Percentiles rank a stretch among this genome's conserved stretches.
These are phyloP conservation scores for Branchellion lobata DNA, from an alignment of 2,888 invertebrate genomes.

Conservation along the genomic window DNA sequence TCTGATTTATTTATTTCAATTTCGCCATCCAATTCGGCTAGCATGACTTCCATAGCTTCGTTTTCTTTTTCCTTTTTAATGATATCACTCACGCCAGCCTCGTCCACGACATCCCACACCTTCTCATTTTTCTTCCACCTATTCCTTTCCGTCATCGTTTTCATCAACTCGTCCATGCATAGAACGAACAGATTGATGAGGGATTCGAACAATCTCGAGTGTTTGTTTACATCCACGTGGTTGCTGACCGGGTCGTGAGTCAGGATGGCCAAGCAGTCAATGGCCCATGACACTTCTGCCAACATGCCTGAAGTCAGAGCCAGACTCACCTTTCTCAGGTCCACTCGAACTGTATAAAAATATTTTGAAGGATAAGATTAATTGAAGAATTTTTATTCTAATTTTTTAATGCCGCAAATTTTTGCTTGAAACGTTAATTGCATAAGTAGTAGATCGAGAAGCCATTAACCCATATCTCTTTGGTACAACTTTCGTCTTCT, in stretches of 20 bases:
- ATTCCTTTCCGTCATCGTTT: neutral
- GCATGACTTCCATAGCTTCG: neutral
- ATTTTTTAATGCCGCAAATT: too few relatives aligned
- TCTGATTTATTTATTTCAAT: too few relatives aligned
- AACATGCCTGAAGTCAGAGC: conserved; percentile 90
- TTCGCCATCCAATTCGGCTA: too few relatives aligned
- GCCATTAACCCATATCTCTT: conserved; percentile 30
- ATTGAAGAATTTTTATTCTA: too few relatives aligned
- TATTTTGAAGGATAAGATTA: too few relatives aligned
- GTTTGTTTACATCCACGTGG: conserved; percentile 5
- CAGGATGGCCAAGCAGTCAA: conserved; percentile 92
- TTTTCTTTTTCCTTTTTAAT: neutral
- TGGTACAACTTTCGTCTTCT: conserved; percentile 38
- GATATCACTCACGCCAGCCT: too few relatives aligned
- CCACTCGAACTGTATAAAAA: conserved; percentile 75
- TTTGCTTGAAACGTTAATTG: too few relatives aligned
- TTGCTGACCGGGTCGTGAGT: conserved; percentile 8
- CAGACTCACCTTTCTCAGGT: conserved; percentile 97
- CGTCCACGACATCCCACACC: too few relatives aligned
- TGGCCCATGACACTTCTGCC: conserved; percentile 94
- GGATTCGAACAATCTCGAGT: conserved; percentile 1
- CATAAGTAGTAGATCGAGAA: too few relatives aligned
- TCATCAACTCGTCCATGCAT: conserved; percentile 16
- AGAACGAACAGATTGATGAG: conserved; percentile 15
- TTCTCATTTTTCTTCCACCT: too few relatives aligned